Evolutionary conservation across 2,888 invertebrate species (phyloP).

Genomic region (Dicranocentrus wangi): DNA sequence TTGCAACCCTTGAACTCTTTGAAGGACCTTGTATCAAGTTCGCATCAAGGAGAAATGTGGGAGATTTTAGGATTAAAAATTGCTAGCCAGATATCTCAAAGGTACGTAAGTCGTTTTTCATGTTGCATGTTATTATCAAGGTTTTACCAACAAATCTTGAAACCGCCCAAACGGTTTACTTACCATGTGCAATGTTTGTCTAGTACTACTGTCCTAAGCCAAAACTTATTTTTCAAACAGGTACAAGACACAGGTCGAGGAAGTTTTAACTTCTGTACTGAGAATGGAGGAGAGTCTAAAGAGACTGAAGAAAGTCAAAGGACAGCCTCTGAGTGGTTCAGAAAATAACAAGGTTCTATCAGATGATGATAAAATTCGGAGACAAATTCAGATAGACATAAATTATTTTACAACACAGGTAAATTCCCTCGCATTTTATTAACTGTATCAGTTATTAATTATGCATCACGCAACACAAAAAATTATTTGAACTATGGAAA

Average conservation of each 20-base stretch:
- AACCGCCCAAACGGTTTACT: too few relatives aligned
- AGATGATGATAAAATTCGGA: constrained; percentile 95
- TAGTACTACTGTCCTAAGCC: too few relatives aligned
- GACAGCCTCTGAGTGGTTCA: constrained; percentile 75
- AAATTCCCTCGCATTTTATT: constrained; percentile 28
- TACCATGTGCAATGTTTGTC: too few relatives aligned
- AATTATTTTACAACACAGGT: constrained; percentile 82
- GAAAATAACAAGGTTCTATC: constrained; percentile 80
- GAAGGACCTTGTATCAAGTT: constrained; percentile 42
- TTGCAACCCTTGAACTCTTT: constrained; percentile 66
- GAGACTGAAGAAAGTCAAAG: constrained; percentile 88
- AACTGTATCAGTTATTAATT: not conserved
- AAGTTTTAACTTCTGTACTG: constrained; percentile 93
- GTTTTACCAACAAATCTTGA: not conserved
- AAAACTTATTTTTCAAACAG: constrained; percentile 74
- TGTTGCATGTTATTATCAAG: not conserved
- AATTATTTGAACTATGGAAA: too few relatives aligned
- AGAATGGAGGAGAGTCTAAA: constrained; percentile 96
- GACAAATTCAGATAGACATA: constrained; percentile 91
- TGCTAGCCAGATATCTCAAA: constrained; percentile 58
- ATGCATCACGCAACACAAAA: too few relatives aligned
- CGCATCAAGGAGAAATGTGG: constrained; percentile 68
- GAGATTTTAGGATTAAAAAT: constrained; percentile 63
- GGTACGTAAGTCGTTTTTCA: constrained; percentile 41
- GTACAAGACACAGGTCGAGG: constrained; percentile 80